phyloP scores from a whole-genome alignment of 1,140 invertebrate species.

The Orchesella cincta region DNA sequence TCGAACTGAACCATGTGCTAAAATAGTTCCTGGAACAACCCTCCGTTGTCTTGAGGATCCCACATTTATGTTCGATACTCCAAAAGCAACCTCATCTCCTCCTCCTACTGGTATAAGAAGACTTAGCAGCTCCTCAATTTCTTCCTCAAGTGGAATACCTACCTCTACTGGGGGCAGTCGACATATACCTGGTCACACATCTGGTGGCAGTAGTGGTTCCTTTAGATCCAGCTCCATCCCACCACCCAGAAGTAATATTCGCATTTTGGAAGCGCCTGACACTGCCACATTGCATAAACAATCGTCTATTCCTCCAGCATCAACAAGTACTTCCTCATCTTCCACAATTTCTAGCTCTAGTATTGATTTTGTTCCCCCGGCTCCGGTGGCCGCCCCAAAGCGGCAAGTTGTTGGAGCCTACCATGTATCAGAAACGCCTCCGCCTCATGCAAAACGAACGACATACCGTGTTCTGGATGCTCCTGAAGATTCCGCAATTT shows the following conservation, averaged over 20 bases:
- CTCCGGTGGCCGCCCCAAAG: conserved; percentile 43
- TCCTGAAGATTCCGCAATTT: conserved; percentile 51
- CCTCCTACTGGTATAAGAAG: conserved; percentile 33
- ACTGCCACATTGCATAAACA: conserved; percentile 8
- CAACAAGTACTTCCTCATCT: conserved; percentile 16
- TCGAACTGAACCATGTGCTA: conserved; percentile 43
- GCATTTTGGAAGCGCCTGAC: conserved; percentile 50
- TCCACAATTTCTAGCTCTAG: conserved; percentile 4
- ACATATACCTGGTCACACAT: not conserved
- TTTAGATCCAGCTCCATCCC: not conserved
- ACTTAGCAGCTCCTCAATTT: conserved; percentile 33
- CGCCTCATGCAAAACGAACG: conserved; percentile 37
- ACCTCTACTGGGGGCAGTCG: not conserved
- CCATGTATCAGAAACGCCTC: conserved; percentile 50
- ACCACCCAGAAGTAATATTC: conserved; percentile 35
- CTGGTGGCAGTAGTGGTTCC: not conserved
- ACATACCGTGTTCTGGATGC: conserved; percentile 58
- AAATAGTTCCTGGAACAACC: conserved; percentile 59
- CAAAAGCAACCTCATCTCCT: conserved; percentile 21
- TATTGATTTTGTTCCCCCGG: conserved; percentile 48
- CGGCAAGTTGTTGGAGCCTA: conserved; percentile 46
- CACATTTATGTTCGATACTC: conserved; percentile 58
- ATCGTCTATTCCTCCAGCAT: not conserved
- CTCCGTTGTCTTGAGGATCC: conserved; percentile 62
- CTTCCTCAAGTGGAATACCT: not conserved